Evolutionary conservation across 2,113 vertebrate genomes (phyloP).

Genomic region (Pyrgilauda ruficollis): DNA sequence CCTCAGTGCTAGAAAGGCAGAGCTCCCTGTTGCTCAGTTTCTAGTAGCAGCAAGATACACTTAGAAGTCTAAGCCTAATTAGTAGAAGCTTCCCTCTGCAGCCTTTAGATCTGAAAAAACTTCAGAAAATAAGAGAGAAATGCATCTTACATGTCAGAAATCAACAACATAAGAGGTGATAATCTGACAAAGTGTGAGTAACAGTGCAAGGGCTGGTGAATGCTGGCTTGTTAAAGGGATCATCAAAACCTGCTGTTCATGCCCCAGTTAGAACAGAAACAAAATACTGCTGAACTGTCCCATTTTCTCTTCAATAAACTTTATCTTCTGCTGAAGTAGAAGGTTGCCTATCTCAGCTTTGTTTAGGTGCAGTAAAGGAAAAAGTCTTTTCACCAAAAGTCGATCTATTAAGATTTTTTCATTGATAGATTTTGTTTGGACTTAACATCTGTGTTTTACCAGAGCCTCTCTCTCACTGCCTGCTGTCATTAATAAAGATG

Average conservation of each 20-base stretch:
- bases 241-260: background rate
- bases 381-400: background rate
- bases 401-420: background rate
- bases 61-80: background rate
- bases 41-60: background rate
- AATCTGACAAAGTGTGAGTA: background rate
- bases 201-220: background rate
- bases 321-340: background rate
- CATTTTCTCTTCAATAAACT: background rate
- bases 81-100: background rate
- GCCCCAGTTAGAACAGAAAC: background rate
- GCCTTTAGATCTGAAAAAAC: background rate
- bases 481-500: background rate
- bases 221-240: background rate
- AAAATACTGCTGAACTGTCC: background rate
- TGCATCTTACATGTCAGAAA: background rate
- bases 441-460: background rate
- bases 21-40: background rate
- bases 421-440: background rate
- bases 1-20: background rate
- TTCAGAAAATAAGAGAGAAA: background rate
- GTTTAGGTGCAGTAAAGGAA: background rate
- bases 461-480: background rate
- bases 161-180: background rate
- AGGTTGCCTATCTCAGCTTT: background rate